Evolutionary conservation across 1,140 invertebrate genomes (phyloP), one percentile per base, ranked within the genome.

Genomic region (Pogonomyrmex californicus): DNA sequence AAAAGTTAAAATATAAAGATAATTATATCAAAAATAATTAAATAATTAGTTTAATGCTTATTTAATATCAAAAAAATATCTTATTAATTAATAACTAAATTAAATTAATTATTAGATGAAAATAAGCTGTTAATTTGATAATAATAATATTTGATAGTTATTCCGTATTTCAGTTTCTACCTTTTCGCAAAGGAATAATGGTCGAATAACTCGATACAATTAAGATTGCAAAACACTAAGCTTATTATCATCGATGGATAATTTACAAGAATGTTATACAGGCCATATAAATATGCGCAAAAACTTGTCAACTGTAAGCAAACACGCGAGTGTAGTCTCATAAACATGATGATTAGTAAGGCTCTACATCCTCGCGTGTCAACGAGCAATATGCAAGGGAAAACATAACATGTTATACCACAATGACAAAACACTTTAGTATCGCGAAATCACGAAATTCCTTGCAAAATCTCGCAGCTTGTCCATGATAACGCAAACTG

Each of bases 321-420:
- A 81, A 56, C 47, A 68, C 14, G 36, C 4, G 36, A 81, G 56
- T 68, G 41, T 68, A 68, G 65, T 70, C 23, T 70, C 36, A 56
- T 81, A 70, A 81, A 44, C 38, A 81, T 70, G 9, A 81, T 49
- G 36, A 49, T 36, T 12, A 23, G 12, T 36, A 7, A 70, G 47
- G 1, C 41, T 6, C 38, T 38, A 10, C 49, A 12, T 70, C 9
- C 38, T 41, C 9, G 17, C 47, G 12, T 54, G 1, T 4, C 49
- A 73, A 73, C 41, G 14, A 68, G 23, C 66, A 71, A 60, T 62
- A 12, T 62, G 10, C 68, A 38, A 73, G 30, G 54, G 73, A 83
- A 75, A 83, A 83, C 51, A 58, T 23, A n/a, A 17, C 5, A 60
- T 1, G 4, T n/a, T n/a, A 49, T 33, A 30, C 36, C 77, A 7